Conservation (phyloP, 2,113 vertebrate species). For the Hyperoodon ampullatus region DNA sequence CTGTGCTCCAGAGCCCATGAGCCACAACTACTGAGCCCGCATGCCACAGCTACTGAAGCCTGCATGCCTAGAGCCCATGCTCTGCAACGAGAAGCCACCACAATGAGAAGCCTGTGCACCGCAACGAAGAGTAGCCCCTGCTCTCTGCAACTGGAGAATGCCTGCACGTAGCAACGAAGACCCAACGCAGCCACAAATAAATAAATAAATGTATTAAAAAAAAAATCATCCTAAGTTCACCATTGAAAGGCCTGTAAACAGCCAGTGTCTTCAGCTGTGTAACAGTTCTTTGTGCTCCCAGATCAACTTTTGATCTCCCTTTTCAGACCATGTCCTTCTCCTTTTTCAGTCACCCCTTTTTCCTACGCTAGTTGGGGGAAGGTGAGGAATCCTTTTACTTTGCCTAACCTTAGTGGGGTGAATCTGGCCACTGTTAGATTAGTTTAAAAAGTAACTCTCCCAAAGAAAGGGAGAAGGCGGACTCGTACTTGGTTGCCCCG, state of each 20-base stretch:
- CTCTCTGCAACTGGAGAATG: background rate
- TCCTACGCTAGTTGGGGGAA: background rate
- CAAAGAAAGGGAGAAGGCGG: background rate
- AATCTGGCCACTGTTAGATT: background rate
- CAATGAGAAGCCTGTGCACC: too few relatives aligned
- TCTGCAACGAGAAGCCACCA: too few relatives aligned
- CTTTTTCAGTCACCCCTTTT: background rate
- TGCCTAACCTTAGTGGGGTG: background rate
- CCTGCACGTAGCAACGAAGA: too few relatives aligned
- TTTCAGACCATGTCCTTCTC: background rate
- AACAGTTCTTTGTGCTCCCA: background rate
- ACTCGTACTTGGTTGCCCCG: background rate
- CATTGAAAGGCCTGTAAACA: background rate
- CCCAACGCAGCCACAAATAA: too few relatives aligned
- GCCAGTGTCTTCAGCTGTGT: background rate
- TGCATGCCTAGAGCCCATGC: too few relatives aligned
- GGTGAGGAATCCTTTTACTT: background rate
- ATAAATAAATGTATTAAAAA: too few relatives aligned
- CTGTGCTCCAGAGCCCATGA: too few relatives aligned
- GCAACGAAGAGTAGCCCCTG: too few relatives aligned
- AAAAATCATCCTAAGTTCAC: background rate
- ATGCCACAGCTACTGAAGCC: too few relatives aligned
- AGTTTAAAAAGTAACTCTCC: background rate
- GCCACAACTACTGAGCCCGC: too few relatives aligned
- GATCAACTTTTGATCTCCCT: background rate